phyloP scores from a whole-genome alignment of 1,140 invertebrate genomes.

The Triops longicaudatus region DNA sequence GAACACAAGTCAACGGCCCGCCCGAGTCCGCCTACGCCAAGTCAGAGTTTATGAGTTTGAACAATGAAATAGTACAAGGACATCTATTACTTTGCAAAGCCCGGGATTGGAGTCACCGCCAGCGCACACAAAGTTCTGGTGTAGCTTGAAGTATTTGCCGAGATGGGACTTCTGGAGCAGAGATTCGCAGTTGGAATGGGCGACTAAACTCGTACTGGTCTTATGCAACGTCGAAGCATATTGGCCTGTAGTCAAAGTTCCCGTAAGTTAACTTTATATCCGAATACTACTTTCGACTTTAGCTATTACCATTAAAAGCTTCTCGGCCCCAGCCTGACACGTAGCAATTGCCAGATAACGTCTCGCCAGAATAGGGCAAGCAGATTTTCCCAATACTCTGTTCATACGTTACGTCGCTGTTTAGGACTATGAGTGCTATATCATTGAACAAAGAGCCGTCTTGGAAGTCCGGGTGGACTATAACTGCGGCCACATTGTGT shows the following conservation, averaged over 20 bases:
- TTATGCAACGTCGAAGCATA: slow-evolving; percentile 22
- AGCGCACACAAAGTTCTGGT: slow-evolving; percentile 42
- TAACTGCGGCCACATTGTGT: slow-evolving; percentile 50
- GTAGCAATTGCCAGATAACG: slow-evolving; percentile 49
- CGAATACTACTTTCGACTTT: neutral
- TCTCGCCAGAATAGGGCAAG: slow-evolving; percentile 41
- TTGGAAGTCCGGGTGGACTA: slow-evolving; percentile 61
- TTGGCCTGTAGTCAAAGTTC: neutral
- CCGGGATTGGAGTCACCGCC: slow-evolving; percentile 40
- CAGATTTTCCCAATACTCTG: slow-evolving; percentile 67
- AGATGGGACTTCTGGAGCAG: slow-evolving; percentile 37
- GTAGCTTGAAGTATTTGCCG: slow-evolving; percentile 39
- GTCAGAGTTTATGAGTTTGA: slow-evolving; percentile 36
- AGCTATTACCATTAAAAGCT: slow-evolving; percentile 57
- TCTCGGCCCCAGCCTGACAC: slow-evolving; percentile 73
- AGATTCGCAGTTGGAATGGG: slow-evolving; percentile 48
- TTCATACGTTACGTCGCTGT: slow-evolving; percentile 47
- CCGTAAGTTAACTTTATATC: neutral
- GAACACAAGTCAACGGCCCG: slow-evolving; percentile 63
- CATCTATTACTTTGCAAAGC: slow-evolving; percentile 44
- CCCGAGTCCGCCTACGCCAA: slow-evolving; percentile 59
- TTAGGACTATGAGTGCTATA: slow-evolving; percentile 58
- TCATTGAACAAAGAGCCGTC: slow-evolving; percentile 55
- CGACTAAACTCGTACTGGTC: slow-evolving; percentile 38
- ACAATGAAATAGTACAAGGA: slow-evolving; percentile 19